Base-by-base conservation (phyloP, 1,140 invertebrate species). In the Drosophila neocordata region DNA sequence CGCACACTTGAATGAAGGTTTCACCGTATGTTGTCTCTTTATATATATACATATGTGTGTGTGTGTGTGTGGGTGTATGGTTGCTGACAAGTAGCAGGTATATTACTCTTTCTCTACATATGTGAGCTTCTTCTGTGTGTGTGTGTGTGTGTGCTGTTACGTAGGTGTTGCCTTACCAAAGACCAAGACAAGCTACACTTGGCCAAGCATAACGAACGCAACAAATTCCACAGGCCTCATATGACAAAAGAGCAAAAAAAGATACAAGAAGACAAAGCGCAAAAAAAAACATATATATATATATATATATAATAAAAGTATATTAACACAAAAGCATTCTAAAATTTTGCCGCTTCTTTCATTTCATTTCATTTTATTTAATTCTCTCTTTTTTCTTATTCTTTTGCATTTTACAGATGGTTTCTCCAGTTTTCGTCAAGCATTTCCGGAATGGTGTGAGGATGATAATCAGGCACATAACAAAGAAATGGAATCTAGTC, bases 381-480 rank as follows among this genome's bases (percentile, higher is more conserved):
- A 24, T 31, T 7, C 27, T 7, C 27, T 31, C 27, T 7, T 6
- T 31, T 31, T 31, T 31, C 6, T n/a, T 37, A 5, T 57, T 1
- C 51, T 15, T 57, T 35, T n/a, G n/a, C n/a, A n/a, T 53, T 34
- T 94, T 94, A 20, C 93, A 98, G 97, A 97, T 92, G 97, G 97
- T 61, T 97, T 97, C 84, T 93, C 93, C 63, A 94, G 94, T 85
- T 98, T 98, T 92, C 94, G 94, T 76, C 93, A 95, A 71, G 93
- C 94, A 51, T 98, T 96, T 92, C 97, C 97, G 24, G 97, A 98
- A 91, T 97, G 96, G 96, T 97, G 97, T 89, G 96, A 95, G 77
- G 93, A 93, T 66, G 93, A 92, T 60, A 89, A 66, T 48, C 82
- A 85, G 55, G 51, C 73, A 60, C 79, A 89, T 73, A 91, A 72